phyloP scores from a whole-genome alignment of 2,888 invertebrate genomes.

The Scaptomyza caliginosa region DNA sequence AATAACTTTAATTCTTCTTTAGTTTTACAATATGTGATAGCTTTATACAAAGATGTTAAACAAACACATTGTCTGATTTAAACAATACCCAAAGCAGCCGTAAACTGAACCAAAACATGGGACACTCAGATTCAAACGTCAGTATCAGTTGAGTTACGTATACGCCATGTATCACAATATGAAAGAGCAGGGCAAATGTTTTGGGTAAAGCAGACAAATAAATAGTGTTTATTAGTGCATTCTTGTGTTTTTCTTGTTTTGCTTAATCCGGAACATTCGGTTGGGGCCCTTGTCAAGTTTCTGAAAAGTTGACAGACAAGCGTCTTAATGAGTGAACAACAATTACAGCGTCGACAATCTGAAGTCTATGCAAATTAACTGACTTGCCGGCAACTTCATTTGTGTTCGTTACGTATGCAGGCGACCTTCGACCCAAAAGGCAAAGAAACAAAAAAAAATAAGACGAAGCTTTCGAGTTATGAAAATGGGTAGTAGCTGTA shows the following conservation, averaged over 20 bases:
- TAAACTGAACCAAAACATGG: slow-evolving; percentile 3
- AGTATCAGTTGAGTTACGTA: slow-evolving; percentile 24
- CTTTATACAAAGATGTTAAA: slow-evolving; percentile 4
- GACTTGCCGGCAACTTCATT: slow-evolving; percentile 66
- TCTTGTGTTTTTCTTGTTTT: slow-evolving; percentile 39
- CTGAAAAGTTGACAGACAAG: slow-evolving; percentile 33
- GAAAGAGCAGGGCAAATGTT: slow-evolving; percentile 11
- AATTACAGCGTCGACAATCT: slow-evolving; percentile 37
- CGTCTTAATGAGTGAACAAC: slow-evolving; percentile 62
- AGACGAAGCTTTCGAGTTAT: slow-evolving; percentile 35
- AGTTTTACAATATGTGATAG: not conserved
- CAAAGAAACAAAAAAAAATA: not conserved
- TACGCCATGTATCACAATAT: not conserved
- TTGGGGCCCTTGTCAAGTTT: slow-evolving; percentile 7
- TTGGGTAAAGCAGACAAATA: slow-evolving; percentile 22
- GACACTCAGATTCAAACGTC: not conserved
- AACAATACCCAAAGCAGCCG: not conserved
- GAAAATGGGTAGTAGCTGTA: slow-evolving; percentile 29
- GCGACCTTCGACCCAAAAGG: slow-evolving; percentile 32
- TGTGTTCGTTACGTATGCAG: slow-evolving; percentile 74
- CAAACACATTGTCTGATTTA: not conserved
- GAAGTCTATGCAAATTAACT: slow-evolving; percentile 71
- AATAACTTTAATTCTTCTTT: not conserved
- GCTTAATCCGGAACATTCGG: slow-evolving; percentile 23
- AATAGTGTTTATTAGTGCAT: slow-evolving; percentile 36